phyloP scores from a whole-genome alignment of 2,888 invertebrate genomes.

The Nycteola revayana region DNA sequence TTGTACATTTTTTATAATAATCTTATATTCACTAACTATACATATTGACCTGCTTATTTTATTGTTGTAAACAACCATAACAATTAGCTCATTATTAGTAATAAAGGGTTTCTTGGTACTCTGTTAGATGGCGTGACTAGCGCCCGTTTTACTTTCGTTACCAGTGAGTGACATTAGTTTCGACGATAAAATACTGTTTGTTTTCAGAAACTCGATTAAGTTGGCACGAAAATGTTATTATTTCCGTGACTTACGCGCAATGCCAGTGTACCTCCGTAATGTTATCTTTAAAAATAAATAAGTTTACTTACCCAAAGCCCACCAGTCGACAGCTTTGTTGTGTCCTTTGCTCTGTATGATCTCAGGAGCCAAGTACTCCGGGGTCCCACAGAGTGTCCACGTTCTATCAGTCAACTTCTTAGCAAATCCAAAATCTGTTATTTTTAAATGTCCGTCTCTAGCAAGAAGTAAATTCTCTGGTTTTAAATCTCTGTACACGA shows the following conservation, averaged over 20 bases:
- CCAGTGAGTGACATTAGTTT: constrained; percentile 27
- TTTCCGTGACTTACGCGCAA: constrained; percentile 14
- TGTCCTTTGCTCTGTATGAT: constrained; percentile 99
- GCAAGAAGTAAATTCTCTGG: constrained; percentile 97
- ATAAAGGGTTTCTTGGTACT: constrained; percentile 17
- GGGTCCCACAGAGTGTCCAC: constrained; percentile 98
- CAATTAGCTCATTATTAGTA: constrained; percentile 1
- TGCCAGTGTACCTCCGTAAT: constrained; percentile 5
- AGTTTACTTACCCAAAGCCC: constrained; percentile 91
- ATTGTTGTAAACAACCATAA: no score
- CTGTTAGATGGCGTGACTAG: constrained; percentile 32
- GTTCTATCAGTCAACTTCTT: constrained; percentile 97
- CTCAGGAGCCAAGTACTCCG: constrained; percentile 98
- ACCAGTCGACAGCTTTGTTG: constrained; percentile 99
- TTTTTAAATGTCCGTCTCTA: constrained; percentile 96
- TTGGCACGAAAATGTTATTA: constrained; percentile 16
- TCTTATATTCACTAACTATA: no score
- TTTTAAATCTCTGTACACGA: constrained; percentile 94
- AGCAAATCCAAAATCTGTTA: constrained; percentile 99
- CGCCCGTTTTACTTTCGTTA: constrained; percentile 18
- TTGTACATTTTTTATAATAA: no score
- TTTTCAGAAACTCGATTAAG: constrained; percentile 21
- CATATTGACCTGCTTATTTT: no score
- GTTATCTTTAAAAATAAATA: background rate
- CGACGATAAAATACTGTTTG: constrained; percentile 27